Percentiles rank a stretch among this genome's conserved stretches.
These are phyloP conservation scores for Nasonia giraulti DNA, from an alignment of 1,140 invertebrate species.

Conservation along the genomic window DNA sequence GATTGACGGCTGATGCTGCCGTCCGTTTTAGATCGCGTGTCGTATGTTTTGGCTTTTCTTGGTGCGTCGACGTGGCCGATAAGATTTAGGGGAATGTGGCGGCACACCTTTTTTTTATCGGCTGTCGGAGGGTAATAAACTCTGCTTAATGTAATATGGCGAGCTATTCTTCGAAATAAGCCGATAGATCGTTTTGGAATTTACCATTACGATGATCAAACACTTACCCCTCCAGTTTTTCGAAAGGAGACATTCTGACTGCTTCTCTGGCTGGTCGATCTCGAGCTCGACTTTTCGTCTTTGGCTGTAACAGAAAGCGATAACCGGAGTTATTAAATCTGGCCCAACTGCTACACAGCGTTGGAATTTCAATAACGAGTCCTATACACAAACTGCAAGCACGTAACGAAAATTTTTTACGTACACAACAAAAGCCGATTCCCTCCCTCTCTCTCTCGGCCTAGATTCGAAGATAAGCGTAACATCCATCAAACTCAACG, in stretches of 20 bases:
- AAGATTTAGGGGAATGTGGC: neutral
- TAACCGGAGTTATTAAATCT: neutral
- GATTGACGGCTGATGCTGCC: neutral
- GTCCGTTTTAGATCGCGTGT: neutral
- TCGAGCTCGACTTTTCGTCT: slow-evolving; percentile 71
- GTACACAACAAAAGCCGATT: neutral
- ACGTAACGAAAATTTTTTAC: neutral
- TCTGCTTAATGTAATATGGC: too few relatives aligned
- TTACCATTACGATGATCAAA: neutral
- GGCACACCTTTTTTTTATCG: too few relatives aligned
- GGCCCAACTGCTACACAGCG: neutral
- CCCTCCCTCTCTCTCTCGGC: too few relatives aligned
- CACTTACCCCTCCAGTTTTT: slow-evolving; percentile 73
- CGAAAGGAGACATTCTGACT: slow-evolving; percentile 69
- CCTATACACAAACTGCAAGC: too few relatives aligned
- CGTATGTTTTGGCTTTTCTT: neutral
- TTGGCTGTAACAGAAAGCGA: slow-evolving; percentile 67
- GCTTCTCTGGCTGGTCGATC: slow-evolving; percentile 67
- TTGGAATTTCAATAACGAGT: too few relatives aligned
- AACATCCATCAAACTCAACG: slow-evolving; percentile 5
- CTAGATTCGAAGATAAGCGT: neutral
- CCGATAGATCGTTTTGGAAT: too few relatives aligned
- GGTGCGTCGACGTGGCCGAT: neutral
- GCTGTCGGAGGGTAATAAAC: too few relatives aligned
- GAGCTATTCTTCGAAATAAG: too few relatives aligned